These are phyloP conservation scores for Mus spicilegus DNA, from an alignment of 2,113 vertebrate genomes.

Conservation along the genomic window DNA sequence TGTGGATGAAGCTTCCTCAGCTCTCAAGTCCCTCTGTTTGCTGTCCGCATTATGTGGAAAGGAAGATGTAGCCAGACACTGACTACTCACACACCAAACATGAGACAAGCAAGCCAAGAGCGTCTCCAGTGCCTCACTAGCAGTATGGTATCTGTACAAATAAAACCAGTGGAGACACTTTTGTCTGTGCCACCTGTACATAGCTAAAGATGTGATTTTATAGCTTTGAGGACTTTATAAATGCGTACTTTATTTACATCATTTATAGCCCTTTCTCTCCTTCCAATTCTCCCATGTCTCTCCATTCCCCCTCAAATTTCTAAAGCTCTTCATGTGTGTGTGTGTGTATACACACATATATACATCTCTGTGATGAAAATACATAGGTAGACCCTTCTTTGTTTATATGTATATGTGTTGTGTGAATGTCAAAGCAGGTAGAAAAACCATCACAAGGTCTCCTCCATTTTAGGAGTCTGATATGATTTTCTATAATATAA, in stretches of 20 bases:
- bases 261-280: background rate
- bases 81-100: background rate
- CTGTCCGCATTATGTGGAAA: background rate
- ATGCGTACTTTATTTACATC: background rate
- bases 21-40: background rate
- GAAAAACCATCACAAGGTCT: background rate
- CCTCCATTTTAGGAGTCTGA: background rate
- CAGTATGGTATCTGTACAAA: background rate
- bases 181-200: background rate
- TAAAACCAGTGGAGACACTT: background rate
- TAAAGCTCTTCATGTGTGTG: background rate
- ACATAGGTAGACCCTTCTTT: background rate
- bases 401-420: background rate
- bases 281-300: background rate
- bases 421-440: background rate
- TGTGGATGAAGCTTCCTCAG: background rate
- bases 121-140: background rate
- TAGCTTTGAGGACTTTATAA: background rate
- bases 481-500: background rate
- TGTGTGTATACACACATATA: too few relatives aligned
- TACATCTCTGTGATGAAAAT: background rate
- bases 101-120: background rate
- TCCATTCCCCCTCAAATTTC: background rate
- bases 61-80: background rate
- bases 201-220: background rate